Conservation (phyloP, 2,113 vertebrate genomes). For the Heterocephalus glaber region DNA sequence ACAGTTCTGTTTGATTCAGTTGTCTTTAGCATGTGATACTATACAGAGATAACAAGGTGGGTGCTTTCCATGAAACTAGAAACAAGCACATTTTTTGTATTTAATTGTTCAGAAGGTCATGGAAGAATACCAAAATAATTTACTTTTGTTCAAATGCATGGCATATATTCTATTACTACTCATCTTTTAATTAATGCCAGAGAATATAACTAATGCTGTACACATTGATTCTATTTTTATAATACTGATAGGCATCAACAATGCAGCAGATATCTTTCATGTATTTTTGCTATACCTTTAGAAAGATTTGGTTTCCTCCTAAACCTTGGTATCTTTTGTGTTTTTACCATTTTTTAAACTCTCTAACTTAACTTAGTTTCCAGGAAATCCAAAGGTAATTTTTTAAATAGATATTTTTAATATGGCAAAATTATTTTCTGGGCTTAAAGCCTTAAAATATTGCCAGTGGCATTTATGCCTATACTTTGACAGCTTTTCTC, state of each 20-base stretch:
- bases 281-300: not conserved
- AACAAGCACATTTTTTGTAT: not conserved
- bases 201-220: not conserved
- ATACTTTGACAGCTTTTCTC: constrained; percentile 67
- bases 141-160: not conserved
- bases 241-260: not conserved
- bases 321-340: not conserved
- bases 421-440: constrained; percentile 54
- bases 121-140: not conserved
- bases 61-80: constrained; percentile 24
- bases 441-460: constrained; percentile 15
- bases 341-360: not conserved
- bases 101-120: constrained; percentile 38
- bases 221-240: not conserved
- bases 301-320: not conserved
- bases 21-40: not conserved
- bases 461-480: constrained; percentile 63
- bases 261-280: not conserved
- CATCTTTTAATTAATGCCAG: not conserved
- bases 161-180: not conserved
- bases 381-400: constrained; percentile 55
- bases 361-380: constrained; percentile 55
- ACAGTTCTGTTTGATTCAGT: not conserved
- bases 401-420: constrained; percentile 66
- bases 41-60: constrained; percentile 26